Conservation (phyloP, 2,113 vertebrate species). For the Pelvicachromis taeniatus region DNA sequence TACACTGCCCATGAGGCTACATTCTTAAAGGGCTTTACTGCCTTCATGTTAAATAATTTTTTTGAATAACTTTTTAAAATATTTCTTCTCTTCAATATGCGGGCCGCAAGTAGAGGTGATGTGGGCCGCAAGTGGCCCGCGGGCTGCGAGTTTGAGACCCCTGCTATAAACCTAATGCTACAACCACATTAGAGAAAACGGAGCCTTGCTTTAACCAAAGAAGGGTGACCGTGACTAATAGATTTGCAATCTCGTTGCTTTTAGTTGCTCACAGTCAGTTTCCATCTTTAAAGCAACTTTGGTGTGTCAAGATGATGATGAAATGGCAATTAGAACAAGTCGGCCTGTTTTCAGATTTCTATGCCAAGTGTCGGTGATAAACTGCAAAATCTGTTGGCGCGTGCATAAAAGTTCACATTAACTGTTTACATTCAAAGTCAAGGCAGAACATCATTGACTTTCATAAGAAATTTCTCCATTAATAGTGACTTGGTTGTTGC, state of each 20-base stretch:
- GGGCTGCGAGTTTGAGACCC: no score
- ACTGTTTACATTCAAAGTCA: background rate
- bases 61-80: no score
- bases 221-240: accelerated
- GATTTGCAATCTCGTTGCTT: background rate
- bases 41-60: no score
- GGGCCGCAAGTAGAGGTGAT: no score
- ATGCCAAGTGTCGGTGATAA: background rate
- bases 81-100: no score
- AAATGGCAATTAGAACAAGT: background rate
- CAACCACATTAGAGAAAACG: background rate
- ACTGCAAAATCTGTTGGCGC: accelerated
- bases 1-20: no score
- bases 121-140: no score
- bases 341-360: background rate
- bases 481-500: background rate
- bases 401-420: background rate
- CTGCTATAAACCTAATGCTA: background rate
- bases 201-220: background rate
- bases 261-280: background rate
- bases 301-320: background rate
- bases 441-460: background rate
- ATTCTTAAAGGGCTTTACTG: no score
- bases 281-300: background rate
- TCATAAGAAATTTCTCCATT: background rate